Evolutionary conservation across 2,797 vertebrate genomes (phyloP).

Genomic region (Margarornis squamiger): DNA sequence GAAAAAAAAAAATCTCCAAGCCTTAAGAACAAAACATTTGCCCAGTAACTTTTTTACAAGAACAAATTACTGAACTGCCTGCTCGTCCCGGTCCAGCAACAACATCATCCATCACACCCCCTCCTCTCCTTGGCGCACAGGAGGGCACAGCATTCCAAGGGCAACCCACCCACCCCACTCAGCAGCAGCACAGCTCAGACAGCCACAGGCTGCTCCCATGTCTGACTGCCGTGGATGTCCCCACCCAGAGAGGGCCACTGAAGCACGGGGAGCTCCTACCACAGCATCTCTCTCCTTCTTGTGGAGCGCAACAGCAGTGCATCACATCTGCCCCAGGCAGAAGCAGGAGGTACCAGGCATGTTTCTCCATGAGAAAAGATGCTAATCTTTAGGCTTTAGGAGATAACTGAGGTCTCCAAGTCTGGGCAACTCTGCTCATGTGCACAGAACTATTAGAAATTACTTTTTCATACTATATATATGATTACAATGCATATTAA

Average conservation of each 20-base stretch:
- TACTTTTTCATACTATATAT: rapidly evolving
- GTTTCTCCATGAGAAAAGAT: not conserved
- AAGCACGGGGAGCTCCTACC: not conserved
- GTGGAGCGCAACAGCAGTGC: rapidly evolving
- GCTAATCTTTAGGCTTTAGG: not conserved
- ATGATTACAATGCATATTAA: not conserved
- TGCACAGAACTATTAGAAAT: not conserved
- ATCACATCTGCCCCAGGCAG: not conserved
- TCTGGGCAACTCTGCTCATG: not conserved
- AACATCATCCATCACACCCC: rapidly evolving
- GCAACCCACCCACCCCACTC: no score
- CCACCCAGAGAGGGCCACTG: not conserved
- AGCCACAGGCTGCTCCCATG: rapidly evolving
- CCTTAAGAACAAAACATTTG: not conserved
- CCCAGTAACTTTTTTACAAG: not conserved
- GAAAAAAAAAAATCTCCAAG: not conserved
- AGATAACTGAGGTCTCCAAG: not conserved
- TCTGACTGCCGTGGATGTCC: rapidly evolving
- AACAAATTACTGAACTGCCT: not conserved
- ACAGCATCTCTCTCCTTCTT: rapidly evolving
- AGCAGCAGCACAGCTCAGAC: not conserved
- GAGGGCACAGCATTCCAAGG: not conserved
- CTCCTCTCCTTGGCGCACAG: rapidly evolving
- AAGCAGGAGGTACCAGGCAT: not conserved
- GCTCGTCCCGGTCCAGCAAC: not conserved